A percentile compares a stretch with the other conserved stretches of the same genome.
These are phyloP conservation scores for Dryadula phaetusa DNA, from an alignment of 2,888 invertebrate genomes.

Conservation along the genomic window DNA sequence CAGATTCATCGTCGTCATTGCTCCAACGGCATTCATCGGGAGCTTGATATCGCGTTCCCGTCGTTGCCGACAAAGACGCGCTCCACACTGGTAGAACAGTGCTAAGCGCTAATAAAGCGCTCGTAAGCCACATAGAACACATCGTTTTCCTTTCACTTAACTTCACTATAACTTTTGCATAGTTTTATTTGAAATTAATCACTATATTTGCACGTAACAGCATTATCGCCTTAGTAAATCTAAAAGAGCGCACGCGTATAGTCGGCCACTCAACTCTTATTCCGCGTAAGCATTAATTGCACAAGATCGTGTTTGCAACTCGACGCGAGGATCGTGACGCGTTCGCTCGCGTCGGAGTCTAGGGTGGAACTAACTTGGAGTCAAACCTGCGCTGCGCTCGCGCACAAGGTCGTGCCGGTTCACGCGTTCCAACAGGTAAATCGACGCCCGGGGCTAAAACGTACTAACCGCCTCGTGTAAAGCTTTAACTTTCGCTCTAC, in stretches of 20 bases:
- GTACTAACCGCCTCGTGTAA: constrained; percentile 66
- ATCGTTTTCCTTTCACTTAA: constrained; percentile 67
- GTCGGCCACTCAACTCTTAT: constrained; percentile 83
- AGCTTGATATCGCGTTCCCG: constrained; percentile 88
- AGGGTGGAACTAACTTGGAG: constrained; percentile 80
- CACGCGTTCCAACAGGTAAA: constrained; percentile 86
- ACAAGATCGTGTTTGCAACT: constrained; percentile 73
- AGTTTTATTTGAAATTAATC: constrained; percentile 71
- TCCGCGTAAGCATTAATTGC: constrained; percentile 82
- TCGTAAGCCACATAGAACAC: constrained; percentile 72
- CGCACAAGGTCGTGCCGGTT: constrained; percentile 85
- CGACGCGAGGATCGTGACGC: constrained; percentile 65
- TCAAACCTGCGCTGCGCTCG: constrained; percentile 83
- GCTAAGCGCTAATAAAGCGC: constrained; percentile 73
- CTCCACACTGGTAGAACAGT: constrained; percentile 70
- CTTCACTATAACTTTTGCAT: constrained; percentile 75
- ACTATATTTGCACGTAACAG: constrained; percentile 72
- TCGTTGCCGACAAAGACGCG: constrained; percentile 78
- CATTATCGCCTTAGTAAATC: constrained; percentile 39
- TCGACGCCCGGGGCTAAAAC: constrained; percentile 64
- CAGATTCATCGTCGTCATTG: constrained; percentile 86
- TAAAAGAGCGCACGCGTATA: constrained; percentile 68
- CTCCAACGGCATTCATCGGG: constrained; percentile 93
- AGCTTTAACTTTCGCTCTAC: constrained; percentile 65
- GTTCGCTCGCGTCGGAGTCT: constrained; percentile 76